Evolutionary conservation across 2,888 invertebrate species (phyloP).

Genomic region (Pyrochroa serraticornis): DNA sequence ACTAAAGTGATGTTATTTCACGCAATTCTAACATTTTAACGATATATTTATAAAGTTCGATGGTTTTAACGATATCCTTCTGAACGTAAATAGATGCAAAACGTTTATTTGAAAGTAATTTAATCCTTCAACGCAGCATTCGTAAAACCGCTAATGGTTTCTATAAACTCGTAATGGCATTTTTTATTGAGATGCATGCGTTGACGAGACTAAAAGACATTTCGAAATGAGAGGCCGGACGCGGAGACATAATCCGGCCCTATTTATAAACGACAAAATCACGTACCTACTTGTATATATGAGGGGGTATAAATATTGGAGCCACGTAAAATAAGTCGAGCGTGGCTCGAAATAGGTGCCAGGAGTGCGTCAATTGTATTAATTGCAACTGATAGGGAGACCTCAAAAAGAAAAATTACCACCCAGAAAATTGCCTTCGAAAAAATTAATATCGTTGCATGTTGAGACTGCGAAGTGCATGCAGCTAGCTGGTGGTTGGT

Average conservation of each 20-base stretch:
- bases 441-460: no score
- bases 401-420: no score
- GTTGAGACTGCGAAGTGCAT: no score
- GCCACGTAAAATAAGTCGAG: conserved; percentile 14
- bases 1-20: no score
- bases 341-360: conserved; percentile 4
- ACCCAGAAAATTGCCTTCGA: no score
- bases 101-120: conserved; percentile 26
- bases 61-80: conserved; percentile 15
- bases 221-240: conserved; percentile 13
- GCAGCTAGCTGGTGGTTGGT: no score
- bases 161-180: conserved; percentile 30
- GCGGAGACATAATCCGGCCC: conserved; percentile 19
- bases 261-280: conserved; percentile 22
- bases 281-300: conserved; percentile 4
- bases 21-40: not conserved
- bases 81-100: conserved; percentile 28
- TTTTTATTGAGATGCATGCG: conserved; percentile 28
- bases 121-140: conserved; percentile 27
- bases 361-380: conserved; percentile 16
- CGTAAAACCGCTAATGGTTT: conserved; percentile 32
- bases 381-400: no score
- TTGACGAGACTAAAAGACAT: conserved; percentile 25
- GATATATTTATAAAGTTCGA: conserved; percentile 6
- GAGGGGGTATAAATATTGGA: conserved; percentile 26